phyloP scores from a whole-genome alignment of 2,113 vertebrate genomes.

The Elgaria multicarinata region DNA sequence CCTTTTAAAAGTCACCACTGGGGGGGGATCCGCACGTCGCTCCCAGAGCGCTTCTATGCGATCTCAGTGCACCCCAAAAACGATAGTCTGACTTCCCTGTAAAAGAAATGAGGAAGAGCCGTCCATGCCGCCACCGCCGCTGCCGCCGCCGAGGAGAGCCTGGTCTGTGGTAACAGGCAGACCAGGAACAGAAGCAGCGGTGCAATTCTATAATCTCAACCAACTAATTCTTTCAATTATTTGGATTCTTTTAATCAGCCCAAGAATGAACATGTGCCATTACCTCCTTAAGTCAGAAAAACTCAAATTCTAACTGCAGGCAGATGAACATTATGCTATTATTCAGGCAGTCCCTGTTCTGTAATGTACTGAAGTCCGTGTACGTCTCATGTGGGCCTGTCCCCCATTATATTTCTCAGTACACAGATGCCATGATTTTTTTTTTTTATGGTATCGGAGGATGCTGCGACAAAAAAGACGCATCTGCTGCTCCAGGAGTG shows the following conservation, averaged over 20 bases:
- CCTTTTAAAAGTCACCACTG: not conserved
- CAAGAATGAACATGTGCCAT: not conserved
- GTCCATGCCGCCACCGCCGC: too few relatives aligned
- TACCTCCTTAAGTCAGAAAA: not conserved
- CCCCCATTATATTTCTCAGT: not conserved
- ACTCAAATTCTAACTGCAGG: not conserved
- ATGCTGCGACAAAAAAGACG: not conserved
- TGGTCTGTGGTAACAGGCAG: not conserved
- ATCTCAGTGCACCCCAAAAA: too few relatives aligned
- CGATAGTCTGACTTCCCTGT: too few relatives aligned
- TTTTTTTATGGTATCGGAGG: not conserved
- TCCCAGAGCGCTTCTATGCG: too few relatives aligned
- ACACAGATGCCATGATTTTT: not conserved
- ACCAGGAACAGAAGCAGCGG: not conserved
- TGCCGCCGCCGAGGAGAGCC: too few relatives aligned
- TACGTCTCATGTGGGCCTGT: accelerated
- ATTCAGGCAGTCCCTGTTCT: not conserved
- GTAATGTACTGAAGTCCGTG: not conserved
- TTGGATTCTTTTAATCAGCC: not conserved
- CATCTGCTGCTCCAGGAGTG: not conserved
- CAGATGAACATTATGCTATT: not conserved
- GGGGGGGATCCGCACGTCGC: too few relatives aligned
- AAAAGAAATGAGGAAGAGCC: too few relatives aligned
- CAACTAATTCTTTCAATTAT: not conserved
- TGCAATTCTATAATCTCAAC: not conserved